Percentiles rank a stretch among this genome's conserved stretches.
phyloP scores from a whole-genome alignment of 2,888 invertebrate genomes.

The Dioctria rufipes region DNA sequence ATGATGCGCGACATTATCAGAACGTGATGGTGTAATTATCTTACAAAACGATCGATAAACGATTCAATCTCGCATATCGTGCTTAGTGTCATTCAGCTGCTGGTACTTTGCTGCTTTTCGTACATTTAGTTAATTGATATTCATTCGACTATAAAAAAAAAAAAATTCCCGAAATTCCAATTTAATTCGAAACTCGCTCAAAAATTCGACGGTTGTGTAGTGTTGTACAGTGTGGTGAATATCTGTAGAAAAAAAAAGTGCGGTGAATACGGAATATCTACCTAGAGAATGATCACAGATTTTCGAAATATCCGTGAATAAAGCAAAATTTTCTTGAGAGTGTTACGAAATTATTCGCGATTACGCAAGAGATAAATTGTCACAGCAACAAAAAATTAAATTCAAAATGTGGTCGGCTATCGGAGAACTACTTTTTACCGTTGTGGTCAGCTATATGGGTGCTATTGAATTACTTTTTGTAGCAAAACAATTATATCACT shows the following conservation, averaged over 20 bases:
- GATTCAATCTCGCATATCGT: constrained; percentile 14
- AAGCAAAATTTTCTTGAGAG: constrained; percentile 37
- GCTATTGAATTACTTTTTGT: constrained; percentile 75
- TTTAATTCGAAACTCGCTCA: constrained; percentile 24
- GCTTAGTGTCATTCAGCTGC: constrained; percentile 41
- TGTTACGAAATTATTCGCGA: constrained; percentile 49
- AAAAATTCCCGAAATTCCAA: constrained; percentile 21
- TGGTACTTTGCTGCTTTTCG: constrained; percentile 33
- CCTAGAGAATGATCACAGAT: neutral
- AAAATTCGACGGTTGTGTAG: constrained; percentile 30
- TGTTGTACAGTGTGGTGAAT: constrained; percentile 27
- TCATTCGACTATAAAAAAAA: too few species aligned
- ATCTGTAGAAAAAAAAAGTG: constrained; percentile 2
- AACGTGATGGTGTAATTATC: constrained; percentile 6
- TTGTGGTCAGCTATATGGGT: constrained; percentile 83
- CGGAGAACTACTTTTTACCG: constrained; percentile 83
- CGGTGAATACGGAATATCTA: constrained; percentile 24
- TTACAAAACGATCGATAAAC: constrained; percentile 42
- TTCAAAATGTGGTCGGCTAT: constrained; percentile 72
- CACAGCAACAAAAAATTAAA: constrained; percentile 50
- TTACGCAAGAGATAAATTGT: constrained; percentile 63
- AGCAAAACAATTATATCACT: constrained; percentile 68
- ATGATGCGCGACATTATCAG: constrained; percentile 14
- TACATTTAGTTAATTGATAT: neutral
- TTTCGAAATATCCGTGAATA: constrained; percentile 1